Evolutionary conservation across 2,888 invertebrate genomes (phyloP).

Genomic region (Apamea epomidion): DNA sequence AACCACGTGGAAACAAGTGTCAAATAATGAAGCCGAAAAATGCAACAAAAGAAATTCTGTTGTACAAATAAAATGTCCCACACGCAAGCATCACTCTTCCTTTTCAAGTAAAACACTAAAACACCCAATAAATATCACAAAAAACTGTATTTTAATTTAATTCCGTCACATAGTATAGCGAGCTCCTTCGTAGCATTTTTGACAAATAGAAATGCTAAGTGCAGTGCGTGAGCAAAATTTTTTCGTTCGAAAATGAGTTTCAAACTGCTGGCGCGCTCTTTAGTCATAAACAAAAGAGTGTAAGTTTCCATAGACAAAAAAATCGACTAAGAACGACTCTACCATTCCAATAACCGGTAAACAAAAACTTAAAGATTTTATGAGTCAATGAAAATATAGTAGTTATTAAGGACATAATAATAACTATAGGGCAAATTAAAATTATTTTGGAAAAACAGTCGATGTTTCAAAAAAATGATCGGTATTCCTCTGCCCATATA

Average conservation of each 20-base stretch:
- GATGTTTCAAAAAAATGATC: constrained; percentile 2
- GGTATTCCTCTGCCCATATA: constrained; percentile 77
- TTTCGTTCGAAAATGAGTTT: constrained; percentile 52
- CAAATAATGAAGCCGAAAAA: constrained; percentile 76
- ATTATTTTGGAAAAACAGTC: background rate
- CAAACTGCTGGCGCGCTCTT: constrained; percentile 18
- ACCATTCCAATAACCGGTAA: background rate
- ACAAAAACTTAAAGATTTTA: background rate
- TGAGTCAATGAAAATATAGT: background rate
- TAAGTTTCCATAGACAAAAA: constrained; percentile 15
- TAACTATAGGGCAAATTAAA: background rate
- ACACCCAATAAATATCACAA: constrained; percentile 56
- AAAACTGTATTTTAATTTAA: constrained; percentile 61
- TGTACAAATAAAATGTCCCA: constrained; percentile 61
- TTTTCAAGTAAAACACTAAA: constrained; percentile 65
- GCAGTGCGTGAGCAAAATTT: constrained; percentile 33
- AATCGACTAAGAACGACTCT: constrained; percentile 32
- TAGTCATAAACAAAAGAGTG: background rate
- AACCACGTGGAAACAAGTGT: constrained; percentile 89
- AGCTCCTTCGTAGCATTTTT: constrained; percentile 72
- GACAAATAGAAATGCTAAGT: constrained; percentile 63
- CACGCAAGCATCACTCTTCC: constrained; percentile 70
- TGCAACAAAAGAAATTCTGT: constrained; percentile 68
- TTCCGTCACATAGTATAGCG: constrained; percentile 71
- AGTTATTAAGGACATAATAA: no score